Evolutionary conservation across 2,888 invertebrate species (phyloP).

Genomic region (Drosophila neonasuta): DNA sequence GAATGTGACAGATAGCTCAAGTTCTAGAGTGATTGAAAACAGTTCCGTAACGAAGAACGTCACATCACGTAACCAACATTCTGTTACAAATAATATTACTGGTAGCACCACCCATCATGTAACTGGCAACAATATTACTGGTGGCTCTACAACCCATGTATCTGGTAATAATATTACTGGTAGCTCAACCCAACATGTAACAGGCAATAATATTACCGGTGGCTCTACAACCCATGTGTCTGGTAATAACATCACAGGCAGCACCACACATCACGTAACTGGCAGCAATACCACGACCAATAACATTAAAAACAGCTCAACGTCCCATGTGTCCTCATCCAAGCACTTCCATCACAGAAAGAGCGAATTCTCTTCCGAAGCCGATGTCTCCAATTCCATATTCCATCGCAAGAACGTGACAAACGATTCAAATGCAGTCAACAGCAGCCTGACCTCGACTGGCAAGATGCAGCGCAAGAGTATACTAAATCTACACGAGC

Average conservation of each 20-base stretch:
- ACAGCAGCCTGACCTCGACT: slow-evolving; percentile 77
- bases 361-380: slow-evolving; percentile 88
- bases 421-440: slow-evolving; percentile 69
- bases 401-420: slow-evolving; percentile 86
- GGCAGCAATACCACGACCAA: slow-evolving; percentile 27
- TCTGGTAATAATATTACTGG: slow-evolving; percentile 20
- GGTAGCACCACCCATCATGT: slow-evolving; percentile 32
- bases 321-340: slow-evolving; percentile 54
- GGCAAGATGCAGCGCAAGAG: slow-evolving; percentile 92
- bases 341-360: slow-evolving; percentile 86
- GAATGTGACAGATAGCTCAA: slow-evolving; percentile 25
- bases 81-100: slow-evolving; percentile 27
- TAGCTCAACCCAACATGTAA: slow-evolving; percentile 25
- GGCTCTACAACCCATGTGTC: slow-evolving; percentile 38
- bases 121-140: slow-evolving; percentile 20
- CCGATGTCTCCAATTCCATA: slow-evolving; percentile 89
- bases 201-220: slow-evolving; percentile 31
- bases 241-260: slow-evolving; percentile 10
- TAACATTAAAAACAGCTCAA: slow-evolving; percentile 41
- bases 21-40: slow-evolving; percentile 17
- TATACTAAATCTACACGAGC: slow-evolving; percentile 90
- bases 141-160: slow-evolving; percentile 26
- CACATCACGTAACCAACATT: slow-evolving; percentile 11
- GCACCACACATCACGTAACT: slow-evolving; percentile 17
- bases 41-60: slow-evolving; percentile 25